Percentiles rank a stretch among this genome's conserved stretches.
Evolutionary conservation across 2,113 vertebrate genomes (phyloP).

Genomic region (Aptenodytes forsteri): DNA sequence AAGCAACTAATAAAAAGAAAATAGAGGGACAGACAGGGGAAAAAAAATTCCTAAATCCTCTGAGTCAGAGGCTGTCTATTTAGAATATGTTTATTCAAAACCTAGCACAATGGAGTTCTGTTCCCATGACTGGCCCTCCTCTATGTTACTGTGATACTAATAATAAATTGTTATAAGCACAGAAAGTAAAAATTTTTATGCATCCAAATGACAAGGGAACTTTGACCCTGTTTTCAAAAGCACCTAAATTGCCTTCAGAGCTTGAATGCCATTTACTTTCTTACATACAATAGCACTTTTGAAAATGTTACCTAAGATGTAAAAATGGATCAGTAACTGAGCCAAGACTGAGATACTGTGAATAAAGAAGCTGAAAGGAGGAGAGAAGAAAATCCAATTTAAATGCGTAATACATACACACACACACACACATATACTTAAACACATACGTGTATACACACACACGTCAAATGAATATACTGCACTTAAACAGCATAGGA

Average conservation of each 20-base stretch:
- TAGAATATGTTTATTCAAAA: constrained; percentile 42
- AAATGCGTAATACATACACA: neutral
- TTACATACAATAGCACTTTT: neutral
- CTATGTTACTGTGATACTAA: constrained; percentile 24
- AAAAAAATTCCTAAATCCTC: neutral
- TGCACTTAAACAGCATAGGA: neutral
- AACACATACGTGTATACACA: neutral
- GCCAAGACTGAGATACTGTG: neutral
- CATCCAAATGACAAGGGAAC: constrained; percentile 10
- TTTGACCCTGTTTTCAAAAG: constrained; percentile 9
- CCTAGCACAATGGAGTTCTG: constrained; percentile 1
- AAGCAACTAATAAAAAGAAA: neutral
- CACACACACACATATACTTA: no score
- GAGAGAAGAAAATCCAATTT: neutral
- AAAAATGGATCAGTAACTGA: neutral
- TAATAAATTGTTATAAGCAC: constrained; percentile 33
- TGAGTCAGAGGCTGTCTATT: constrained; percentile 43
- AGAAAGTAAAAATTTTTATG: constrained; percentile 18
- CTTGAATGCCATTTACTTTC: neutral
- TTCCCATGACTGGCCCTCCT: neutral
- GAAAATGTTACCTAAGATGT: constrained; percentile 1
- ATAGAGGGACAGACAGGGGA: neutral
- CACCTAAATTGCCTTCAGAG: constrained; percentile 1
- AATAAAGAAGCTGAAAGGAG: neutral
- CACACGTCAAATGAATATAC: neutral